A percentile compares a stretch with the other conserved stretches of the same genome.
phyloP scores from a whole-genome alignment of 2,797 vertebrate species.

The Momotus momota region DNA sequence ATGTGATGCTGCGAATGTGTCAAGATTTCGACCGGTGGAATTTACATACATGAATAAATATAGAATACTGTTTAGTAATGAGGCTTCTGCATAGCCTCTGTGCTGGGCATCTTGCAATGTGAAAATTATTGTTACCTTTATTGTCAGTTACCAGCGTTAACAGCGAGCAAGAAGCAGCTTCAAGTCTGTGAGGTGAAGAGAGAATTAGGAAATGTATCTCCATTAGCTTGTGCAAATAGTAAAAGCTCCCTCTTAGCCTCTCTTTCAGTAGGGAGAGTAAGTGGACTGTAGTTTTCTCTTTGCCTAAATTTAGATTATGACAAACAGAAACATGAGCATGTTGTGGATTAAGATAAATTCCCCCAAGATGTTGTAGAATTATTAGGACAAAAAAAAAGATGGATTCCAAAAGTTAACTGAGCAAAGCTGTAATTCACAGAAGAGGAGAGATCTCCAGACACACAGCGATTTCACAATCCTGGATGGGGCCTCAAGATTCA shows the following conservation, averaged over 20 bases:
- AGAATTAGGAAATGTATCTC: conserved; percentile 50
- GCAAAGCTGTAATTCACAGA: conserved; percentile 11
- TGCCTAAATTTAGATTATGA: conserved; percentile 35
- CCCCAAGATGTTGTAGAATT: conserved; percentile 24
- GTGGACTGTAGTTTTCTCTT: conserved; percentile 12
- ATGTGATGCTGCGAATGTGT: conserved; percentile 63
- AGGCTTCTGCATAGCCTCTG: conserved; percentile 11
- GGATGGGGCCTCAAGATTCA: conserved; percentile 4
- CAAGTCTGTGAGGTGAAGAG: conserved; percentile 9
- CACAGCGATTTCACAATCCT: conserved; percentile 39
- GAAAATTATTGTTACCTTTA: conserved; percentile 68
- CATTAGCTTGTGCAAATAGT: conserved; percentile 47
- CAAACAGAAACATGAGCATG: neutral
- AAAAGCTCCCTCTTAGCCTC: conserved; percentile 23
- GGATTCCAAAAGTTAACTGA: conserved; percentile 24
- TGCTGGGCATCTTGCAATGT: conserved; percentile 1
- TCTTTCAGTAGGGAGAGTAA: neutral
- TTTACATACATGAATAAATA: conserved; percentile 79
- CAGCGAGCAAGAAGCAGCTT: conserved; percentile 21
- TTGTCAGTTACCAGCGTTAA: conserved; percentile 51
- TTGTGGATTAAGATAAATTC: conserved; percentile 49
- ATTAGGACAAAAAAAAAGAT: conserved; percentile 24
- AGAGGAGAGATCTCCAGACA: conserved; percentile 22
- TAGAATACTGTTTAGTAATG: conserved; percentile 36
- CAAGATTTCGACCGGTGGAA: conserved; percentile 64